Percentiles rank a stretch among this genome's conserved stretches.
phyloP scores from a whole-genome alignment of 2,113 vertebrate genomes.

The Struthidea cinerea region DNA sequence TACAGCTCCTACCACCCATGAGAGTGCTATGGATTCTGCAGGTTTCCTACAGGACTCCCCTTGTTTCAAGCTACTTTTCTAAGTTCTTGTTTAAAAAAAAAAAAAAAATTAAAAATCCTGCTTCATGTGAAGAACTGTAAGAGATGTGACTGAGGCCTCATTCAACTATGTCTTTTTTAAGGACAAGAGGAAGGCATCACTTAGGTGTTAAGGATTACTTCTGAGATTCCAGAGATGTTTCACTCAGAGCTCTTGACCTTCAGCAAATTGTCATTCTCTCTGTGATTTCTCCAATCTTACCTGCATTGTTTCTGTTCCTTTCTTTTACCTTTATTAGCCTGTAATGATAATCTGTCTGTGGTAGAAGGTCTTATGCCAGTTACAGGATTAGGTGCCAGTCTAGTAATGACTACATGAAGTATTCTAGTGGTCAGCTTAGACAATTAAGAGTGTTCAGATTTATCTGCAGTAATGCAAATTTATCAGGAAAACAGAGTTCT shows the following conservation, averaged over 20 bases:
- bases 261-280: background rate
- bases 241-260: background rate
- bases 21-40: background rate
- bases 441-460: background rate
- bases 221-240: background rate
- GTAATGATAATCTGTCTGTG: background rate
- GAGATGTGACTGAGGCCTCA: background rate
- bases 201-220: background rate
- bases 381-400: background rate
- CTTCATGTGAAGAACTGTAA: background rate
- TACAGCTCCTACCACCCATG: fast-evolving
- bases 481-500: background rate
- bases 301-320: background rate
- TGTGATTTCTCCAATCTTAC: background rate
- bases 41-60: background rate
- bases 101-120: background rate
- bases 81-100: background rate
- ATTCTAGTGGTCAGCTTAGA: background rate
- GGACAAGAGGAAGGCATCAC: background rate
- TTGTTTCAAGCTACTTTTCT: background rate
- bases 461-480: background rate
- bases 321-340: background rate
- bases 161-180: background rate
- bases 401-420: background rate
- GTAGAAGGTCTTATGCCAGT: background rate